phyloP scores from a whole-genome alignment of 2,113 vertebrate species.

The Actenoides hombroni region DNA sequence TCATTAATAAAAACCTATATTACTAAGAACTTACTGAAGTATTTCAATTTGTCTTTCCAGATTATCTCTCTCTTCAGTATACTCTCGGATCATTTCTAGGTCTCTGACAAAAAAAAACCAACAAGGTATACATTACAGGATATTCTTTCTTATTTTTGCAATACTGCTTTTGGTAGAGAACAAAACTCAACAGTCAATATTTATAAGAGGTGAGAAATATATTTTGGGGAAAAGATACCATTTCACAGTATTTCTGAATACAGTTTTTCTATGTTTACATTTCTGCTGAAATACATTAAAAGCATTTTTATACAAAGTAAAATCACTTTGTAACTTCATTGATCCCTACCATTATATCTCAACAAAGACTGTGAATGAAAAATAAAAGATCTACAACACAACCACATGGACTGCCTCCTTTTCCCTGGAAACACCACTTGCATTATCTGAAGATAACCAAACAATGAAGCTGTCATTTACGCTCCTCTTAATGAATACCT shows the following conservation, averaged over 20 bases:
- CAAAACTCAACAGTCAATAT: background rate
- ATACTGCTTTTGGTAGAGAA: background rate
- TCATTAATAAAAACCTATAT: background rate
- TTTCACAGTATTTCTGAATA: background rate
- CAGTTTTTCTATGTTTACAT: background rate
- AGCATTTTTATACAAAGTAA: background rate
- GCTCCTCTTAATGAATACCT: background rate
- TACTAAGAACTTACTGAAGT: conserved; percentile 86
- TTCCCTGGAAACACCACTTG: background rate
- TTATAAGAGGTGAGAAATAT: background rate
- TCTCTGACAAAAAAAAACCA: conserved; percentile 74
- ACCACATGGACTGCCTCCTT: background rate
- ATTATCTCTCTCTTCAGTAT: conserved; percentile 87
- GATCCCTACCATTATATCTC: background rate
- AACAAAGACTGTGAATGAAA: background rate
- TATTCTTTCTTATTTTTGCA: background rate
- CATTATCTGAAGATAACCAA: background rate
- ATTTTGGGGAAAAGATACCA: background rate
- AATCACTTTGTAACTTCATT: background rate
- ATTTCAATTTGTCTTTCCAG: conserved; percentile 93
- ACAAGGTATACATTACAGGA: background rate
- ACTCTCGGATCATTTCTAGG: conserved; percentile 87
- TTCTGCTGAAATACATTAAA: background rate
- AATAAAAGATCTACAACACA: background rate
- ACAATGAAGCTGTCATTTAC: background rate